phyloP scores from a whole-genome alignment of 1,140 invertebrate species.

The Drosophila ohnishii region DNA sequence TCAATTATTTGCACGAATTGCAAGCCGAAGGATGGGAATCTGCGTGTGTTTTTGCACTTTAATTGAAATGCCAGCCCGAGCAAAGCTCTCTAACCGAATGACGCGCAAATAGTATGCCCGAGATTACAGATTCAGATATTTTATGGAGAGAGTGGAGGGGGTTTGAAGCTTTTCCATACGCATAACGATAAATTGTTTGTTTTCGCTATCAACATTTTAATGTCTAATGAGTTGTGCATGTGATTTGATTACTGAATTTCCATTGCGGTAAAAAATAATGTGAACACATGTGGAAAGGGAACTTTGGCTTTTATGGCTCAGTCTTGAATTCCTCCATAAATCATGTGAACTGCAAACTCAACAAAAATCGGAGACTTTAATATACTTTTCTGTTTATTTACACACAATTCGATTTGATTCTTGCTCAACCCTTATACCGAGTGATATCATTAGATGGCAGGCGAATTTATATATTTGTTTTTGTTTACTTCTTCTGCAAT shows the following conservation, averaged over 20 bases:
- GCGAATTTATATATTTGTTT: constrained; percentile 27
- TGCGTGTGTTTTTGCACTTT: constrained; percentile 58
- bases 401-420: constrained; percentile 25
- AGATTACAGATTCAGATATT: constrained; percentile 39
- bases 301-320: constrained; percentile 5
- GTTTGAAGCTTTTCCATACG: constrained; percentile 11
- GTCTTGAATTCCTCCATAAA: neutral
- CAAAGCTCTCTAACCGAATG: constrained; percentile 16
- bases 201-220: constrained; percentile 40
- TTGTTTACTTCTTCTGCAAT: constrained; percentile 26
- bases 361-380: constrained; percentile 9
- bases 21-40: constrained; percentile 1
- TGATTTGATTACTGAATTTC: constrained; percentile 36
- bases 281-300: neutral
- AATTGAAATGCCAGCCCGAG: constrained; percentile 62
- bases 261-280: neutral
- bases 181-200: constrained; percentile 24
- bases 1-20: constrained; percentile 75
- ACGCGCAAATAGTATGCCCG: constrained; percentile 24
- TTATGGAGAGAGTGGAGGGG: constrained; percentile 8
- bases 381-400: constrained; percentile 30
- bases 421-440: constrained; percentile 24
- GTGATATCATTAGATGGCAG: constrained; percentile 37
- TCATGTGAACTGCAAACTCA: constrained; percentile 12
- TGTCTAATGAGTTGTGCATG: constrained; percentile 46